These are phyloP conservation scores for Calephelis nemesis DNA, from an alignment of 1,140 invertebrate species.

Conservation along the genomic window DNA sequence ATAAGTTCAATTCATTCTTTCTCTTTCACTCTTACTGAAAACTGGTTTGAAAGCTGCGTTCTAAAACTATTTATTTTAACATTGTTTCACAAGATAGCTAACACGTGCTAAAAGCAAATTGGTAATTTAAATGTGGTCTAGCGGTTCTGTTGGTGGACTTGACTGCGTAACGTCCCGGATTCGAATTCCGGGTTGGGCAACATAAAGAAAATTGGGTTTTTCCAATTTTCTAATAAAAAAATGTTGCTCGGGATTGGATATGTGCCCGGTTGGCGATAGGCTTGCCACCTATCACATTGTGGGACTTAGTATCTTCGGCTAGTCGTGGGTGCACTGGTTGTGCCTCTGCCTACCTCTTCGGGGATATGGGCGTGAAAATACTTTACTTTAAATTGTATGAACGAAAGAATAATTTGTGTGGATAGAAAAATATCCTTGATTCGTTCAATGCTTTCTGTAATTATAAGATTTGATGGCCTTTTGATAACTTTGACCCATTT, in stretches of 20 bases:
- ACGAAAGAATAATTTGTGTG: not conserved
- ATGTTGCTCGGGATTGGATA: too few species aligned
- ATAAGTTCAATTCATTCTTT: slow-evolving; percentile 38
- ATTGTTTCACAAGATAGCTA: slow-evolving; percentile 55
- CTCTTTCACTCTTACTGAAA: slow-evolving; percentile 46
- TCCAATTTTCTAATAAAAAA: too few species aligned
- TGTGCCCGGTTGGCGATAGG: too few species aligned
- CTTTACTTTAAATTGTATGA: not conserved
- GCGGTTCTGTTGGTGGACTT: too few species aligned
- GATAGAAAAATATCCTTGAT: not conserved
- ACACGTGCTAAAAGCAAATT: slow-evolving; percentile 53
- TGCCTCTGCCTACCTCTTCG: too few species aligned
- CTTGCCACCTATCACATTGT: too few species aligned
- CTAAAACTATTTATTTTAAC: slow-evolving; percentile 77
- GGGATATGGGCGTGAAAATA: too few species aligned
- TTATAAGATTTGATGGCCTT: not conserved
- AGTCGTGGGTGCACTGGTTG: too few species aligned
- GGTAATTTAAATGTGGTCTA: not conserved
- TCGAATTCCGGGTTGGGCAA: too few species aligned
- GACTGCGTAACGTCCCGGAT: too few species aligned
- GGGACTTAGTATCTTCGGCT: too few species aligned
- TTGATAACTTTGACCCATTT: not conserved
- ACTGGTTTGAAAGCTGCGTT: slow-evolving; percentile 61
- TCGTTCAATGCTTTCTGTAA: not conserved
- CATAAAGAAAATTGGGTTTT: too few species aligned